Evolutionary conservation across 2,888 invertebrate species (phyloP), one percentile per base, ranked within the genome.

Genomic region (Stramonita haemastoma): DNA sequence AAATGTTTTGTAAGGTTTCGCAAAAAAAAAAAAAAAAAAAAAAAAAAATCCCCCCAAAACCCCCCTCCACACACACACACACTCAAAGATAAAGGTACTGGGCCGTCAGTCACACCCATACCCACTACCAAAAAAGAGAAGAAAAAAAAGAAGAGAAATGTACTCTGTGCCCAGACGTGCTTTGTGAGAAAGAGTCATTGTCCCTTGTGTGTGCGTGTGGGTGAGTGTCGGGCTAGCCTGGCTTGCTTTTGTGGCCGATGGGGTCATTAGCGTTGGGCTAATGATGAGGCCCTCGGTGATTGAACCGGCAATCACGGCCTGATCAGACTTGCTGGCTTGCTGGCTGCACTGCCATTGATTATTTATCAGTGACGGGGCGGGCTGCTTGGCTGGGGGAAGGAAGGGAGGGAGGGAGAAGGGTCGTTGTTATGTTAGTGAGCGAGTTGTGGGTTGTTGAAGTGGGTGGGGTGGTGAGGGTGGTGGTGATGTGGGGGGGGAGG

Each of bases 291-390:
- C 26, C 5, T n/a, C n/a, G n/a, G 26, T 73, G 73, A 73, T 73
- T n/a, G 73, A 73, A n/a, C 60, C n/a, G 73, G 73, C 73, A 73
- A 29, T 73, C 73, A 73, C 26, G n/a, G 73, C 73, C n/a, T 73
- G 73, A 73, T 73, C 73, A 73, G 73, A 73, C 73, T 73, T 73
- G 73, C n/a, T n/a, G n/a, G n/a, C 46, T 46, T 46, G 73, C 73
- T 15, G 60, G n/a, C 60, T 13, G 73, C 73, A 8, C 46, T 2
- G 46, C n/a, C n/a, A 73, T 73, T 73, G 73, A 73, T 73, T 73
- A 73, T 73, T 73, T 73, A 73, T 73, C 73, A 73, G 73, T 73
- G 73, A 26, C n/a, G 29, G 73, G 26, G n/a, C n/a, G n/a, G 73
- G 2, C 46, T 46, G 46, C 2, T 8, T 46, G 46, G 73, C 26